These are phyloP conservation scores for Scrobipalpa atriplicella DNA, from an alignment of 2,888 invertebrate genomes.

Conservation along the genomic window DNA sequence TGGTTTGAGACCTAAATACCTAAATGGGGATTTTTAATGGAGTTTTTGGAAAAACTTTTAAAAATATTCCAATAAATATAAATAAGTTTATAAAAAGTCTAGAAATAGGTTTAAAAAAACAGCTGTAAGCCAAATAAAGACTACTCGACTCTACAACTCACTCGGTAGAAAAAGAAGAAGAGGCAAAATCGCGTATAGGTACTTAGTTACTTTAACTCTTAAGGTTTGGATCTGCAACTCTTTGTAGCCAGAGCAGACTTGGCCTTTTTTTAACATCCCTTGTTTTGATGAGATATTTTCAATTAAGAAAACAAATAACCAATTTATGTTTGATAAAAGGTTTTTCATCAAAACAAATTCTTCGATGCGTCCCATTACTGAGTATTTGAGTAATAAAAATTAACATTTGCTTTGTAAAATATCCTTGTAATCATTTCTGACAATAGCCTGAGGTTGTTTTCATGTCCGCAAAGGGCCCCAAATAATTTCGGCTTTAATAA, in stretches of 20 bases:
- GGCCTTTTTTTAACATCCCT: too few species aligned
- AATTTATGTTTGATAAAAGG: background rate
- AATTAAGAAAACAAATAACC: background rate
- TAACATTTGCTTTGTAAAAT: slow-evolving; percentile 75
- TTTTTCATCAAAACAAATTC: slow-evolving; percentile 42
- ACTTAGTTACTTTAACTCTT: too few species aligned
- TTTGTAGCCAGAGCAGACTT: too few species aligned
- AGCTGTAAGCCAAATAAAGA: too few species aligned
- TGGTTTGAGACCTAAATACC: slow-evolving; percentile 47
- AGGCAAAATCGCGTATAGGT: too few species aligned
- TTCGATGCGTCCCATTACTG: slow-evolving; percentile 56
- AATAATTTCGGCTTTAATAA: slow-evolving; percentile 74
- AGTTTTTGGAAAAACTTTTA: background rate
- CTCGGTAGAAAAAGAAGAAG: too few species aligned
- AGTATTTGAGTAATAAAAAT: slow-evolving; percentile 71
- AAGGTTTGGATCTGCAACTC: too few species aligned
- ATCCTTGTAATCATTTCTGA: slow-evolving; percentile 75
- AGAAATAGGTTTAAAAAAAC: too few species aligned
- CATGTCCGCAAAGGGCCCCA: slow-evolving; percentile 73
- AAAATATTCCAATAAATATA: background rate
- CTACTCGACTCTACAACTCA: too few species aligned
- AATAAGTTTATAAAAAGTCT: too few species aligned
- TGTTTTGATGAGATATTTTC: background rate
- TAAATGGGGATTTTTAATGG: slow-evolving; percentile 33
- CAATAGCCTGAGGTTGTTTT: slow-evolving; percentile 75